Percentiles rank a stretch among this genome's conserved stretches.
These are phyloP conservation scores for Xiphias gladius DNA, from an alignment of 2,113 vertebrate species.

Conservation along the genomic window DNA sequence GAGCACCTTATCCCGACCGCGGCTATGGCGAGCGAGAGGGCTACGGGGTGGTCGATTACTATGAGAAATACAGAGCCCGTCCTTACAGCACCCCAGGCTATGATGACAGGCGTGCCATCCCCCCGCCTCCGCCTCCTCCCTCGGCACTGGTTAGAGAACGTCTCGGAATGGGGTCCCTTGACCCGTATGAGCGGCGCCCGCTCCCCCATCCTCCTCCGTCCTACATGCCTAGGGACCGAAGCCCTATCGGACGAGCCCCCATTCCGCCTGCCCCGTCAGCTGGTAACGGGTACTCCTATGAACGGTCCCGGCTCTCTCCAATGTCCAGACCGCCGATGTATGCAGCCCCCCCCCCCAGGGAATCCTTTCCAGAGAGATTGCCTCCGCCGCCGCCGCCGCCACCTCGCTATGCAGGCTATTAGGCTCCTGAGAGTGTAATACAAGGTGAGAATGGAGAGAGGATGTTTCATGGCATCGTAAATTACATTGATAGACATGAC, in stretches of 20 bases:
- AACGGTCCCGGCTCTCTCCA: conserved; percentile 91
- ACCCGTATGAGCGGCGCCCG: conserved; percentile 90
- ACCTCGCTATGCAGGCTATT: conserved; percentile 81
- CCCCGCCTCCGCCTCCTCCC: conserved; percentile 84
- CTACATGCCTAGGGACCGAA: conserved; percentile 91
- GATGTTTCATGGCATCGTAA: conserved; percentile 1
- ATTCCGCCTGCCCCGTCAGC: conserved; percentile 81
- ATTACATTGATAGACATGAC: not conserved
- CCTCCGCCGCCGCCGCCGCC: conserved; percentile 77
- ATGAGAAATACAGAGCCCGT: conserved; percentile 93
- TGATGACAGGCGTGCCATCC: conserved; percentile 82
- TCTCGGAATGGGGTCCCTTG: conserved; percentile 80
- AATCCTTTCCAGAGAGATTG: conserved; percentile 86
- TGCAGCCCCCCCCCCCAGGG: conserved; percentile 86
- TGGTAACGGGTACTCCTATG: conserved; percentile 91
- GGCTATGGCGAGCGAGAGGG: conserved; percentile 87
- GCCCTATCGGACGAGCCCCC: conserved; percentile 89
- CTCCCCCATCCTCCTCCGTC: conserved; percentile 84
- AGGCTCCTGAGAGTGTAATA: conserved; percentile 55
- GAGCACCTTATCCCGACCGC: conserved; percentile 86
- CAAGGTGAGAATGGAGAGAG: conserved; percentile 79
- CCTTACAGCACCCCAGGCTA: conserved; percentile 79
- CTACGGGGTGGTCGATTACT: conserved; percentile 91
- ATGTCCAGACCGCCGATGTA: conserved; percentile 89
- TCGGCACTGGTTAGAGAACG: conserved; percentile 85